Conservation (phyloP, 2,113 vertebrate genomes). For the Pteruthius melanotis region DNA sequence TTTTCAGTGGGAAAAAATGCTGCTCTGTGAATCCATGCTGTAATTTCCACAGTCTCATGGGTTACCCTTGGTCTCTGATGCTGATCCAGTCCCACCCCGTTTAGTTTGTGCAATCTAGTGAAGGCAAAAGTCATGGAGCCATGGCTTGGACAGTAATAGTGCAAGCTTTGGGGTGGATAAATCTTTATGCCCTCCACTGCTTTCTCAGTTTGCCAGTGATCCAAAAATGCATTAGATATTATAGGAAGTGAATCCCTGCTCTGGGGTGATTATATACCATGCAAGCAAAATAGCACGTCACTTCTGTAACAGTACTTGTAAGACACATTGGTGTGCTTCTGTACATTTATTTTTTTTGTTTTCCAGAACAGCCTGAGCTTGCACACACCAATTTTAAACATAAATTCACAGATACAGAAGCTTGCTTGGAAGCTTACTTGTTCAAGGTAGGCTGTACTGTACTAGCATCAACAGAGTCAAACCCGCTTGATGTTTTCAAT, state of each 20-base stretch:
- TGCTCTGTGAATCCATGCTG: background rate
- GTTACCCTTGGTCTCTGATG: background rate
- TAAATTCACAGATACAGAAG: background rate
- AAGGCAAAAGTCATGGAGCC: background rate
- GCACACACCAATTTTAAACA: background rate
- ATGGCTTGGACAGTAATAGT: background rate
- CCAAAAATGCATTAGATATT: background rate
- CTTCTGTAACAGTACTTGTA: background rate
- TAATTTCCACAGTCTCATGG: background rate
- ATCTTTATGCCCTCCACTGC: background rate
- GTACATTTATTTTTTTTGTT: background rate
- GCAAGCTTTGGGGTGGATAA: background rate
- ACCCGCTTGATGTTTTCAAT: background rate
- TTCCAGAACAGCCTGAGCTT: background rate
- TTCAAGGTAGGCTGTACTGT: background rate
- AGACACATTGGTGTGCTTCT: background rate
- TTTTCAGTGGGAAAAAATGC: background rate
- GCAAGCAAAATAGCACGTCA: background rate
- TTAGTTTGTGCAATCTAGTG: background rate
- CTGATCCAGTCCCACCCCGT: background rate
- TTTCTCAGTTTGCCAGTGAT: background rate
- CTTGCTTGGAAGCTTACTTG: background rate
- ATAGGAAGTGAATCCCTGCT: background rate
- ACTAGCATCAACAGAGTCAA: background rate
- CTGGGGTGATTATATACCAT: background rate